Evolutionary conservation across 2,888 invertebrate genomes (phyloP), one percentile per base, ranked within the genome.

Genomic region (Panorpa germanica): DNA sequence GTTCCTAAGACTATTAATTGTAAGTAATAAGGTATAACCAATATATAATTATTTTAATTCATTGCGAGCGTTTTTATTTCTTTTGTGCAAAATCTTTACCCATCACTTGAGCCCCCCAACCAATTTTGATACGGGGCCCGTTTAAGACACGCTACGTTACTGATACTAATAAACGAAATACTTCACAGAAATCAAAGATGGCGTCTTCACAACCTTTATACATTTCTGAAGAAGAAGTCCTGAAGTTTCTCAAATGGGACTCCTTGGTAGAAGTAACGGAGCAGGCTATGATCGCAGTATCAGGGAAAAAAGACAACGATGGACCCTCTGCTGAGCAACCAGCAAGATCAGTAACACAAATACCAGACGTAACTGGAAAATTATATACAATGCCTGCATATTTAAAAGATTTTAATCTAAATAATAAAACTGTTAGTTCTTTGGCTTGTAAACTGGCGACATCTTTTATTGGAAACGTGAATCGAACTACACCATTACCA

Each of bases 381-480:
- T 18, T 57, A 12, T 37, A 55, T 1, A 47, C 53, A n/a, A 60
- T 61, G 61, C 58, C 60, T 2, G 58, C 55, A 15, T 58, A 42
- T 37, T 46, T 60, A 22, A 47, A 50, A n/a, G 47, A 50, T 35
- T 50, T 49, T 29, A 42, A 40, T 10, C 32, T 44, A 13, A n/a
- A n/a, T n/a, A n/a, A n/a, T n/a, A 32, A 29, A 5, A 31, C 12
- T 15, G 35, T 28, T 14, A 43, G 47, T 25, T 50, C 53, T 0
- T 35, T 63, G 20, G 59, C 53, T 15, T 61, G 61, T 39, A 63
- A 63, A 44, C 33, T 63, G 30, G 59, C 62, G 2, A 59, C 60
- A 2, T 45, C 46, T 2, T 58, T 57, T 32, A 39, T 45, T 0
- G 36, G 41, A 2, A 63, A 62, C 41, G 32, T 38, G n/a, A 34